Evolutionary conservation across 1,140 invertebrate genomes (phyloP).

Genomic region (Phthorimaea operculella): DNA sequence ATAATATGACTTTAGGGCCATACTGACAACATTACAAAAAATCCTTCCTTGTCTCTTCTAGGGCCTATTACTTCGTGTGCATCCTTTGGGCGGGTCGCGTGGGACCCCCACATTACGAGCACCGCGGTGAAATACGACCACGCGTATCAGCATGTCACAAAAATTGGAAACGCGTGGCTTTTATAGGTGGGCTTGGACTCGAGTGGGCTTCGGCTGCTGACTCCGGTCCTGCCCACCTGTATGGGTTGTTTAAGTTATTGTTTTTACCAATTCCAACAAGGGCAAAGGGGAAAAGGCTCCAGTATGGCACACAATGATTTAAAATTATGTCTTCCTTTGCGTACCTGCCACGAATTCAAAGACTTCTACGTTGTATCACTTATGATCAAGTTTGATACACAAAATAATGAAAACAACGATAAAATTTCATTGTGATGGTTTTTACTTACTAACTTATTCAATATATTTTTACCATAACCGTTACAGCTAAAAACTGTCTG

Average conservation of each 20-base stretch:
- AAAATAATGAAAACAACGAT: no score
- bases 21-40: background rate
- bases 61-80: background rate
- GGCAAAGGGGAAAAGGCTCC: no score
- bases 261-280: background rate
- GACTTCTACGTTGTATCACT: no score
- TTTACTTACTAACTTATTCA: no score
- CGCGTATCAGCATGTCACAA: slow-evolving; percentile 36
- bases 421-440: no score
- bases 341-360: no score
- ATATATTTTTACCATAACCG: no score
- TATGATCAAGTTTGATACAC: no score
- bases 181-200: slow-evolving; percentile 23
- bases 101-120: slow-evolving; percentile 7
- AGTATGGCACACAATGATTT: no score
- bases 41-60: background rate
- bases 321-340: no score
- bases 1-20: no score
- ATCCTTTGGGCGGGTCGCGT: background rate
- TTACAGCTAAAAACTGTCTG: no score
- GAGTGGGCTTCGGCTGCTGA: background rate
- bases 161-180: slow-evolving; percentile 32
- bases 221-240: background rate
- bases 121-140: slow-evolving; percentile 13
- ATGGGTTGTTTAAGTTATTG: slow-evolving; percentile 4